phyloP scores from a whole-genome alignment of 2,113 vertebrate species.

The Pygoscelis antarcticus region DNA sequence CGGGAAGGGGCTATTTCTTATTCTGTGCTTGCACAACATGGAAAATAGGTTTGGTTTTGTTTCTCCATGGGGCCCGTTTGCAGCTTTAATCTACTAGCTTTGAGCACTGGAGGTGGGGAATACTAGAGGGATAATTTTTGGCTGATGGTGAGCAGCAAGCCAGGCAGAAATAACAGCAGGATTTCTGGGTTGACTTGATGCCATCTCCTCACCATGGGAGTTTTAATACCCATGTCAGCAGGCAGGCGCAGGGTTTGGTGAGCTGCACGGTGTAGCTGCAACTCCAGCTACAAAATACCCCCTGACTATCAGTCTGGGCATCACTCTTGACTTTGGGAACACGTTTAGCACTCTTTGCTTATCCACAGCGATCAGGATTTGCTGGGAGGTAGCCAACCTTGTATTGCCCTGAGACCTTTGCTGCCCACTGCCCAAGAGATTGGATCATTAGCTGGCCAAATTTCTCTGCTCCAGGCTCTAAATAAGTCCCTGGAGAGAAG shows the following conservation, averaged over 20 bases:
- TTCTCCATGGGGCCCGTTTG: rapidly evolving
- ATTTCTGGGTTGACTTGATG: background rate
- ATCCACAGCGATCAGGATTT: background rate
- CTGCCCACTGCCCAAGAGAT: background rate
- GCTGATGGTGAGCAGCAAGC: background rate
- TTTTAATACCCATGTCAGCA: background rate
- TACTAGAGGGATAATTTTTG: background rate
- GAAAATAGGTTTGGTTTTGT: background rate
- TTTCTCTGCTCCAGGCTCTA: background rate
- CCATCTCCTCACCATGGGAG: background rate
- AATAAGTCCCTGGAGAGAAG: background rate
- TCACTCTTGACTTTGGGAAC: background rate
- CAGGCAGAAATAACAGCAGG: background rate
- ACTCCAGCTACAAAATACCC: background rate
- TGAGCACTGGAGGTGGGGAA: background rate
- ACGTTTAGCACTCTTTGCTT: background rate
- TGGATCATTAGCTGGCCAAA: background rate
- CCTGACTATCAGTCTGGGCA: background rate
- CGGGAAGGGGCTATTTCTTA: background rate
- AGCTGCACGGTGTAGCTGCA: background rate
- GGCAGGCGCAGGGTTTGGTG: background rate
- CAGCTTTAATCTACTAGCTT: background rate
- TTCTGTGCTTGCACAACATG: background rate
- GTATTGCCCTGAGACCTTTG: background rate
- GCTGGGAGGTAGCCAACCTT: background rate